Percentiles rank a stretch among this genome's conserved stretches.
Evolutionary conservation across 2,888 invertebrate species (phyloP).

Genomic region (Synergus itoensis): DNA sequence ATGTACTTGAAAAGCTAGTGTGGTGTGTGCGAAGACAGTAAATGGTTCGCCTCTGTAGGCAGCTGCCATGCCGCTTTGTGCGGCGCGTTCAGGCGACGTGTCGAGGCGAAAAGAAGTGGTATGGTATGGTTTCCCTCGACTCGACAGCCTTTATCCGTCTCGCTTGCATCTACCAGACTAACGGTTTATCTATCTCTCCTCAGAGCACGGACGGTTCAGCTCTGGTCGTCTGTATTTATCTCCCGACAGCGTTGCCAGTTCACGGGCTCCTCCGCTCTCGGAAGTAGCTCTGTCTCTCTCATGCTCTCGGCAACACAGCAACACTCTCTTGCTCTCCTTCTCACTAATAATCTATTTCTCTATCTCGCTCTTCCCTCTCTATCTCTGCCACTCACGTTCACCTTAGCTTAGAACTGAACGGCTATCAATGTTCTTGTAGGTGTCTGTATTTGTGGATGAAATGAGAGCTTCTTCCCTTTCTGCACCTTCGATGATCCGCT

Average conservation of each 20-base stretch:
- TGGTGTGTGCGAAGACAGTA: conserved; percentile 23
- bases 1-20: conserved; percentile 13
- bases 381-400: conserved; percentile 27
- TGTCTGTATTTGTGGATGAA: neutral
- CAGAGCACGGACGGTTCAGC: conserved; percentile 51
- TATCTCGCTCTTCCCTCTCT: conserved; percentile 43
- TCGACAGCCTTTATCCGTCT: conserved; percentile 58
- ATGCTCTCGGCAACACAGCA: conserved; percentile 59
- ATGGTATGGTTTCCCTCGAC: conserved; percentile 58
- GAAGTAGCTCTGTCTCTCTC: conserved; percentile 51
- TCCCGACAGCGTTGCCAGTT: conserved; percentile 33
- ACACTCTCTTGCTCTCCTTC: conserved; percentile 48
- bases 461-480: neutral
- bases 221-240: conserved; percentile 64
- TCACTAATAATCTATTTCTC: conserved; percentile 42
- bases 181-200: conserved; percentile 60
- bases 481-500: neutral
- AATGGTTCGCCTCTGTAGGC: conserved; percentile 17
- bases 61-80: conserved; percentile 10
- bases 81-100: neutral
- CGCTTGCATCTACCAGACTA: conserved; percentile 60
- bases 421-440: neutral
- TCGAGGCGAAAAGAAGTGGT: conserved; percentile 36
- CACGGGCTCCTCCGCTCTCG: conserved; percentile 50
- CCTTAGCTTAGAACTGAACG: neutral